A percentile compares a stretch with the other conserved stretches of the same genome.
phyloP scores from a whole-genome alignment of 2,797 vertebrate genomes.

The Halcyon smyrnensis region DNA sequence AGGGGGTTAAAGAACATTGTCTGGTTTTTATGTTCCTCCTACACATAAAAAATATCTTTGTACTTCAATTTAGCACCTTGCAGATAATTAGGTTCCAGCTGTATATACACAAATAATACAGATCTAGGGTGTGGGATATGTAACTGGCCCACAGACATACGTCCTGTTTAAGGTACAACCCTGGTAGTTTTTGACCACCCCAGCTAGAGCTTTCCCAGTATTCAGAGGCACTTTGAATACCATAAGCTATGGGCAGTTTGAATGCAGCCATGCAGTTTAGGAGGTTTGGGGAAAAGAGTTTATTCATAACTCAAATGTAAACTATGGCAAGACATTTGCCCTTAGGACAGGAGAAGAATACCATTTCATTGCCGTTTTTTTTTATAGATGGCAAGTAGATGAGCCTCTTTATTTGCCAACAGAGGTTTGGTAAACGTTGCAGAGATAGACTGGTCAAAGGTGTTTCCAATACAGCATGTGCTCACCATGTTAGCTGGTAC shows the following conservation, averaged over 20 bases:
- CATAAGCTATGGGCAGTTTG: not conserved
- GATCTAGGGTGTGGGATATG: not conserved
- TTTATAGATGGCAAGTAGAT: not conserved
- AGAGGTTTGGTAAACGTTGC: not conserved
- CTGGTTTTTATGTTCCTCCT: not conserved
- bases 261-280: rapidly evolving
- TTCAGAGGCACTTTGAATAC: not conserved
- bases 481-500: not conserved
- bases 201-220: not conserved
- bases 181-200: not conserved
- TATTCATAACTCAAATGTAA: not conserved
- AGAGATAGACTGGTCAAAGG: not conserved
- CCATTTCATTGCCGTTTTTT: not conserved
- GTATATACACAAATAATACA: not conserved
- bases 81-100: not conserved
- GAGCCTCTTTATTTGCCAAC: not conserved
- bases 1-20: conserved; percentile 23
- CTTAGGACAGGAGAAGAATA: not conserved
- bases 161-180: not conserved
- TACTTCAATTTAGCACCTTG: not conserved
- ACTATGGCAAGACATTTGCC: not conserved
- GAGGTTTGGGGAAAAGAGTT: not conserved
- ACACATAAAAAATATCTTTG: not conserved
- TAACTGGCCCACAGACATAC: not conserved
- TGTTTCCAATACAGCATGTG: rapidly evolving